A percentile compares a stretch with the other conserved stretches of the same genome.
Conservation (phyloP, 2,113 vertebrate genomes). For the Sterna hirundo region DNA sequence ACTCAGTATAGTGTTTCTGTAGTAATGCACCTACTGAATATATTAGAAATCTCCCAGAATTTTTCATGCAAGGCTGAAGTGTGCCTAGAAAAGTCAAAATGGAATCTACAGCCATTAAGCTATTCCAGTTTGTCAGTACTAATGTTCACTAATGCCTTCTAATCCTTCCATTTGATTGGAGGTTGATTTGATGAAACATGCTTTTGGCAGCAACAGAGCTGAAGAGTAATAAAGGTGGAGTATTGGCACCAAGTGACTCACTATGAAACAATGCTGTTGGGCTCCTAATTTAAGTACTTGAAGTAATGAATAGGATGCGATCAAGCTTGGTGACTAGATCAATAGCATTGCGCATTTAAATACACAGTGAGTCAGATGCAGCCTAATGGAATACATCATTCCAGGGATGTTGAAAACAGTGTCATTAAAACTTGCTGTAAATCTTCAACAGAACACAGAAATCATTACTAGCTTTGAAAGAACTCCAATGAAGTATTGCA, state of each 20-base stretch:
- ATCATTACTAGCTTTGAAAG: neutral
- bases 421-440: neutral
- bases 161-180: neutral
- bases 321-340: neutral
- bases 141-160: neutral
- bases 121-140: neutral
- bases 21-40: neutral
- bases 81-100: neutral
- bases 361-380: neutral
- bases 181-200: neutral
- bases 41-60: neutral
- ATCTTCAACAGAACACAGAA: neutral
- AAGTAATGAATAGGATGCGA: neutral
- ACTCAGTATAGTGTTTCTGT: neutral
- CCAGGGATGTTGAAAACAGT: neutral
- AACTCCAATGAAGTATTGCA: neutral
- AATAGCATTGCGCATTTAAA: neutral
- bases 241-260: neutral
- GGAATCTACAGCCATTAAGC: neutral
- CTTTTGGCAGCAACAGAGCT: neutral
- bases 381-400: neutral
- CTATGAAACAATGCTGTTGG: neutral
- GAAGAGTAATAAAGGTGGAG: neutral
- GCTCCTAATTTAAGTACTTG: neutral
- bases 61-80: neutral